Percentiles rank a stretch among this genome's conserved stretches.
These are phyloP conservation scores for Apolygus lucorum DNA, from an alignment of 1,140 invertebrate species.

Conservation along the genomic window DNA sequence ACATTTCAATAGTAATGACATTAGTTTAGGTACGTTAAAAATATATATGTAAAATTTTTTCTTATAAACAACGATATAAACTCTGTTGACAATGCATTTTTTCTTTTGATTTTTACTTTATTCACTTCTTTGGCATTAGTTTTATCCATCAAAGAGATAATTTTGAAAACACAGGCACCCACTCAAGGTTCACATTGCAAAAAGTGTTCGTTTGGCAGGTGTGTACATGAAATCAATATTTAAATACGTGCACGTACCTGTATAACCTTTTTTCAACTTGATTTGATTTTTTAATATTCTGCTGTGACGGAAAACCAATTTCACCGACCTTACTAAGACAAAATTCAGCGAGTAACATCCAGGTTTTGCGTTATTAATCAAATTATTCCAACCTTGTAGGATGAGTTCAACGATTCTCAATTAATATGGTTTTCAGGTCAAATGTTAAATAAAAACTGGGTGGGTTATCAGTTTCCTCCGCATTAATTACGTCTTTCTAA, in stretches of 20 bases:
- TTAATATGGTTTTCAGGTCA: too few relatives aligned
- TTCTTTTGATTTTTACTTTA: neutral
- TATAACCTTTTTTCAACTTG: too few relatives aligned
- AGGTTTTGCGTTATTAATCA: too few relatives aligned
- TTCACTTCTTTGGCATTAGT: neutral
- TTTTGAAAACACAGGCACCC: neutral
- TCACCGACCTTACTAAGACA: too few relatives aligned
- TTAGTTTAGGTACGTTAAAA: slow-evolving; percentile 5
- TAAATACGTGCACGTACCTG: neutral
- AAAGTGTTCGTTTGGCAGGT: neutral
- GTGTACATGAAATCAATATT: neutral
- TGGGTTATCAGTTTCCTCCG: too few relatives aligned
- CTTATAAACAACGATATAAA: slow-evolving; percentile 2
- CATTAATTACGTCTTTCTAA: too few relatives aligned
- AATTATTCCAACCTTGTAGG: too few relatives aligned
- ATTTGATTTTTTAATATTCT: too few relatives aligned
- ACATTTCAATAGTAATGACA: slow-evolving; percentile 9
- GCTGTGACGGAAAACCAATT: too few relatives aligned
- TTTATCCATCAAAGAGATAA: neutral
- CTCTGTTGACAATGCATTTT: neutral
- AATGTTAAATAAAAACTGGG: too few relatives aligned
- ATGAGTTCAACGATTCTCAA: too few relatives aligned
- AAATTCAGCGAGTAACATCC: too few relatives aligned
- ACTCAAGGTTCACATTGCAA: neutral
- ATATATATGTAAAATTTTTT: neutral